These are phyloP conservation scores for Spongilla lacustris DNA, from an alignment of 37 sponge, comb jelly and placozoan species.

Conservation along the genomic window DNA sequence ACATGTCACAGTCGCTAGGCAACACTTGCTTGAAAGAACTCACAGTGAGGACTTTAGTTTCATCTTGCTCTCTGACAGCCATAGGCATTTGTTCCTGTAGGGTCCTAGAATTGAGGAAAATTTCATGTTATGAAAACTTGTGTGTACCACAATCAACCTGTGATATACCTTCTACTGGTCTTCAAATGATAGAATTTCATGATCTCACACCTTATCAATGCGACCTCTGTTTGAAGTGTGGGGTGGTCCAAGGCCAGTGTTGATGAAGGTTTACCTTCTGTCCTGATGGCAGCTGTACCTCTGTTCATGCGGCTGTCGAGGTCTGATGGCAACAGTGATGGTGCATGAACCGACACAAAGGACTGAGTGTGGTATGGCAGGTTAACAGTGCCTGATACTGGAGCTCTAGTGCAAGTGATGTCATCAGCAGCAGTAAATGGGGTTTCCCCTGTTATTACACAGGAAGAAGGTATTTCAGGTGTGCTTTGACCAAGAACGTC, in stretches of 20 bases:
- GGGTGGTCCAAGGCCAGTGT: neutral
- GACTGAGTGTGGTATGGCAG: neutral
- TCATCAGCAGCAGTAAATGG: neutral
- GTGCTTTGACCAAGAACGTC: neutral
- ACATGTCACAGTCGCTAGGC: neutral
- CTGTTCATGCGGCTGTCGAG: too few species aligned
- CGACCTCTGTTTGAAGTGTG: neutral
- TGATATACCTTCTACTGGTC: neutral
- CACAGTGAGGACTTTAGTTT: neutral
- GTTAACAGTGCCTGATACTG: neutral
- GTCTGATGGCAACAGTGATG: too few species aligned
- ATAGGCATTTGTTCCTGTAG: neutral
- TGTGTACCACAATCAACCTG: neutral
- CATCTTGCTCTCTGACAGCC: neutral
- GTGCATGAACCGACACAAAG: too few species aligned
- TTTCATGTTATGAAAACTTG: neutral
- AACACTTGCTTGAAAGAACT: neutral
- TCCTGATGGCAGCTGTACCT: neutral
- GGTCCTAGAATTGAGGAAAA: neutral
- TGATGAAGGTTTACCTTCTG: neutral
- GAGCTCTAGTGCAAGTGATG: neutral
- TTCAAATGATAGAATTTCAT: conserved; percentile 1
- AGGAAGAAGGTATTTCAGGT: neutral
- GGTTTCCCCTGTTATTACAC: neutral
- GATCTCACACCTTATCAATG: neutral